Conservation (phyloP, 2,888 invertebrate species). For the Sarcophaga subvicina region DNA sequence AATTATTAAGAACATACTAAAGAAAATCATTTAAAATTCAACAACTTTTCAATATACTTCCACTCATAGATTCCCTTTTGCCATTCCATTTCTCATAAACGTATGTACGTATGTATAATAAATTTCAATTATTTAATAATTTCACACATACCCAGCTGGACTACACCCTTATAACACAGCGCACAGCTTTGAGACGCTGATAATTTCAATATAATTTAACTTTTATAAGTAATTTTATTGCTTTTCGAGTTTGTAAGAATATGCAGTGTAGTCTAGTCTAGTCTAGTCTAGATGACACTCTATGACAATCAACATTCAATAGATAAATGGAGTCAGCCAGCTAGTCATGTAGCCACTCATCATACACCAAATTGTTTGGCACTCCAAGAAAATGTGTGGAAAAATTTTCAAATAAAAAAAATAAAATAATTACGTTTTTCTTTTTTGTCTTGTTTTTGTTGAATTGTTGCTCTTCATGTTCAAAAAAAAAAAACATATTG, state of each 20-base stretch:
- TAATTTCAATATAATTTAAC: constrained; percentile 17
- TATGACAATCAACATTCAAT: not conserved
- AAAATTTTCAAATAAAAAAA: constrained; percentile 26
- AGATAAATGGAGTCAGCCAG: not conserved
- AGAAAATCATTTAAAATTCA: no score
- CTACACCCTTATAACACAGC: constrained; percentile 25
- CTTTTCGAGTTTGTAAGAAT: not conserved
- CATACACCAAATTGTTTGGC: not conserved
- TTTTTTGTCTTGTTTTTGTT: not conserved
- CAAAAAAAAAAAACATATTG: not conserved
- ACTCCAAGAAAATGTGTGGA: constrained; percentile 22
- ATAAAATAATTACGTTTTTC: no score
- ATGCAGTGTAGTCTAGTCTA: constrained; percentile 3
- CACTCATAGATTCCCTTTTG: no score
- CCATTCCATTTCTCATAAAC: not conserved
- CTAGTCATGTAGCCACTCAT: constrained; percentile 16
- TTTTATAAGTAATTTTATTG: not conserved
- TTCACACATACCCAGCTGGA: constrained; percentile 34
- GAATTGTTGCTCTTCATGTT: constrained; percentile 16
- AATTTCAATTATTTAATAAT: constrained; percentile 4
- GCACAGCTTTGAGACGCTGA: constrained; percentile 17
- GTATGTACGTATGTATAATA: not conserved
- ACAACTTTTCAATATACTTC: no score
- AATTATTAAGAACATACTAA: no score
- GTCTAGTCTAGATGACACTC: not conserved